Conservation (phyloP, 2,888 invertebrate genomes). For the Agrotis segetum region DNA sequence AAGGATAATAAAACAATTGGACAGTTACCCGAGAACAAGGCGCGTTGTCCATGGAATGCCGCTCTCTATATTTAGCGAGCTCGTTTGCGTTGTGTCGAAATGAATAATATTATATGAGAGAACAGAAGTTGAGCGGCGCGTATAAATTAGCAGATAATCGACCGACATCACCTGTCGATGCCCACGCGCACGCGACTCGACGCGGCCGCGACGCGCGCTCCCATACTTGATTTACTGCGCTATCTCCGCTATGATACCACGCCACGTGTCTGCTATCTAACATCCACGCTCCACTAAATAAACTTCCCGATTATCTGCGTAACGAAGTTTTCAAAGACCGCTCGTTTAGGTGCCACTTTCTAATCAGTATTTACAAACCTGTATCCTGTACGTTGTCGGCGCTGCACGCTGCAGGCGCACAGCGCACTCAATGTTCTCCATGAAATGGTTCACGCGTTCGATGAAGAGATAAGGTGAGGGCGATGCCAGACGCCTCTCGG, state of each 20-base stretch:
- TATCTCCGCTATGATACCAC: slow-evolving; percentile 72
- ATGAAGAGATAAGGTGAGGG: slow-evolving; percentile 85
- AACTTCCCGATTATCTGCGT: slow-evolving; percentile 76
- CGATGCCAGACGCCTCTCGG: slow-evolving; percentile 85
- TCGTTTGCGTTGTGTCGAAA: slow-evolving; percentile 85
- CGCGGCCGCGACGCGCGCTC: slow-evolving; percentile 51
- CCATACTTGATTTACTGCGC: slow-evolving; percentile 75
- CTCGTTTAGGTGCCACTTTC: slow-evolving; percentile 79
- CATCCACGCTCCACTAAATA: slow-evolving; percentile 76
- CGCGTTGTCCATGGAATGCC: slow-evolving; percentile 82
- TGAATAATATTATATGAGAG: slow-evolving; percentile 86
- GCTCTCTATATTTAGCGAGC: slow-evolving; percentile 87
- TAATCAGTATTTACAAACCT: slow-evolving; percentile 82
- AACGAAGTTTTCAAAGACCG: slow-evolving; percentile 78
- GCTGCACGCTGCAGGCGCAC: slow-evolving; percentile 66
- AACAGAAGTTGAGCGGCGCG: slow-evolving; percentile 86
- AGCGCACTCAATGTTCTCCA: slow-evolving; percentile 71
- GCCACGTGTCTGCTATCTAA: slow-evolving; percentile 75
- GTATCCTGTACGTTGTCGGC: slow-evolving; percentile 80
- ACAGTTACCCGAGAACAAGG: slow-evolving; percentile 80
- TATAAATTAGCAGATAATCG: slow-evolving; percentile 89
- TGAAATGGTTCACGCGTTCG: slow-evolving; percentile 79
- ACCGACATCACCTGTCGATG: slow-evolving; percentile 84
- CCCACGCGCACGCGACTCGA: slow-evolving; percentile 79
- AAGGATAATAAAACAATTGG: slow-evolving; percentile 83